Evolutionary conservation across 2,888 invertebrate genomes (phyloP).

Genomic region (Argyresthia goedartella): DNA sequence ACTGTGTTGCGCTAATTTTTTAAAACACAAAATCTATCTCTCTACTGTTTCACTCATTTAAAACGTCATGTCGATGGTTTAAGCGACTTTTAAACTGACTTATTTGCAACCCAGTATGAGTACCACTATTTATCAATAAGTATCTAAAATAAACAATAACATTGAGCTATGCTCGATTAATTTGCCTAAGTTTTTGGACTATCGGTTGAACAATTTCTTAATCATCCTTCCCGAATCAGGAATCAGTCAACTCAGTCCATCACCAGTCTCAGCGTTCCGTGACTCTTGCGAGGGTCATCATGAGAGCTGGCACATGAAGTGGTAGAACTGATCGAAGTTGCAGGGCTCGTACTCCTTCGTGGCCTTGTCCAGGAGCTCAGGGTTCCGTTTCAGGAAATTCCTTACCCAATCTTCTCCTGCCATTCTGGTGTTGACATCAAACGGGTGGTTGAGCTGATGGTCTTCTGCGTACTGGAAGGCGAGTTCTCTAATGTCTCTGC

Average conservation of each 20-base stretch:
- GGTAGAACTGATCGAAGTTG: constrained; percentile 64
- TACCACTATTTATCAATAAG: too few species aligned
- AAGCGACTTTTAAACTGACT: too few species aligned
- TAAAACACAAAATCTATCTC: too few species aligned
- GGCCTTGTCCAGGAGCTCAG: constrained; percentile 48
- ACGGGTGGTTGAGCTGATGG: constrained; percentile 53
- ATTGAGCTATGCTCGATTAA: constrained; percentile 20
- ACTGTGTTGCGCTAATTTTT: too few species aligned
- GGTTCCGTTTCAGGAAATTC: constrained; percentile 61
- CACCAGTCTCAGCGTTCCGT: too few species aligned
- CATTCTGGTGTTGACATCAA: constrained; percentile 58
- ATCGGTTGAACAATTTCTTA: neutral
- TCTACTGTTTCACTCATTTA: too few species aligned
- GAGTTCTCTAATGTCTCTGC: constrained; percentile 57
- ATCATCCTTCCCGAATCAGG: neutral
- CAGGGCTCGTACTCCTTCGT: constrained; percentile 53
- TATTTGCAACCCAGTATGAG: too few species aligned
- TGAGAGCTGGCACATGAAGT: constrained; percentile 62
- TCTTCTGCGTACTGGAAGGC: constrained; percentile 65
- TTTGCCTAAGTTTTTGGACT: neutral
- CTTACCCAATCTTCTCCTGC: constrained; percentile 66
- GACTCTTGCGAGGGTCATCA: constrained; percentile 29
- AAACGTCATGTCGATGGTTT: too few species aligned
- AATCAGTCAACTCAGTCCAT: too few species aligned
- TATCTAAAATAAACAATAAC: neutral